Base-by-base conservation (phyloP, 2,113 vertebrate genomes). In the Prietella phreatophila region DNA sequence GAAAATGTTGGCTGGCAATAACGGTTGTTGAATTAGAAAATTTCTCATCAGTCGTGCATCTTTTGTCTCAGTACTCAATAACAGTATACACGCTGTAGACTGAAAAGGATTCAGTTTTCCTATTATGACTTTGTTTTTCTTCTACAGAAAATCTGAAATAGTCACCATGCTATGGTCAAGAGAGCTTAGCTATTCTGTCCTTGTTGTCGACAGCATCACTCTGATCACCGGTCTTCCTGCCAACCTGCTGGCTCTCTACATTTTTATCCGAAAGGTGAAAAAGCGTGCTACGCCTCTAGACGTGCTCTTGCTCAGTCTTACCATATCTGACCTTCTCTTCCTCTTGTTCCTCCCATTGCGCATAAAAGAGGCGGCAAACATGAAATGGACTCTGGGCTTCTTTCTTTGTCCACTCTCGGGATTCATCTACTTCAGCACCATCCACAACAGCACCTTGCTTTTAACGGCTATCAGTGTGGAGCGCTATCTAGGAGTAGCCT, bases 321-420 rank as follows among this genome's bases (percentile, higher is more conserved):
- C 93, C 0, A 65, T 92, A 69, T 95, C 96, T 0, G 96, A 96
- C 87, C 92, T 96, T 0, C 60, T 96, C 2, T 94, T 96, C 36
- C 91, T 96, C 71, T 71, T 95, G 79, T 91, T 96, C 88, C 94
- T 96, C 85, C 96, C 96, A 0, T 94, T 96, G 80, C 95, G 93
- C 89, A 95, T 96, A 50, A 17, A 90, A 0, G 95, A 96, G 85
- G 94, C 93, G 0, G 91, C 92, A 0, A 11, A 85, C 61, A 92
- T 91, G 91, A 6, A 0, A 0, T 97, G 96, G 96, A 71, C 85
- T 0, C 58, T 95, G 13, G 91, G 94, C 0, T 1, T 33, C 11
- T 30, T 90, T 4, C 83, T 95, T 42, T 97, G 96, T 6, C 94
- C 95, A 0, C 58, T 95, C 25, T 92, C 91, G 0, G 88, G 90